A percentile compares a stretch with the other conserved stretches of the same genome.
Evolutionary conservation across 2,113 vertebrate genomes (phyloP).

Genomic region (Siniperca knerii): DNA sequence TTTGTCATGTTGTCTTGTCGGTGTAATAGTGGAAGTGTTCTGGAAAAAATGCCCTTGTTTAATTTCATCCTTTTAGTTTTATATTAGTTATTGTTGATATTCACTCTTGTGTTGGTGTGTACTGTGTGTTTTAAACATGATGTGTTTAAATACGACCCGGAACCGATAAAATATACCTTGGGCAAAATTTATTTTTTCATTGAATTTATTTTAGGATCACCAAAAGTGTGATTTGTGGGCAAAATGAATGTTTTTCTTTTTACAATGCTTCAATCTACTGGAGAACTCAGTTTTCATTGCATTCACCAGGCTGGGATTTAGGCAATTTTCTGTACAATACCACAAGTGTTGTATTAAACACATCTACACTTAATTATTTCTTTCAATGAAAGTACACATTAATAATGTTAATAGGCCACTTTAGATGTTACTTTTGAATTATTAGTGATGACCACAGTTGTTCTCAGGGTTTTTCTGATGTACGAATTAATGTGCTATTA

Average conservation of each 20-base stretch:
- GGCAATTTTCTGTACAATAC: neutral
- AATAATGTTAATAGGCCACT: neutral
- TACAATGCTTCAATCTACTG: neutral
- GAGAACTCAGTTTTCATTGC: constrained; percentile 27
- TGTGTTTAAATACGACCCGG: constrained; percentile 70
- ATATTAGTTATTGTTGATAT: constrained; percentile 67
- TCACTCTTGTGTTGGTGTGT: constrained; percentile 76
- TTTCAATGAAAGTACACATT: constrained; percentile 4
- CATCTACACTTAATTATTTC: constrained; percentile 5
- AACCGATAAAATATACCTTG: constrained; percentile 74
- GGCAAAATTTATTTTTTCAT: constrained; percentile 59
- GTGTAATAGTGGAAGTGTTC: constrained; percentile 77
- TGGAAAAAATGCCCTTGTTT: constrained; percentile 68
- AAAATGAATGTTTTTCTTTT: constrained; percentile 19
- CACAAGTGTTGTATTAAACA: constrained; percentile 56
- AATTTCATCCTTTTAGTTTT: constrained; percentile 70
- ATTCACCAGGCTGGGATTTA: constrained; percentile 5
- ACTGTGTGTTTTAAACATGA: constrained; percentile 73
- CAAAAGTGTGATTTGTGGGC: neutral
- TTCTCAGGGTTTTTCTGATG: constrained; percentile 56
- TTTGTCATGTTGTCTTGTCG: constrained; percentile 80
- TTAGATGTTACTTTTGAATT: constrained; percentile 33
- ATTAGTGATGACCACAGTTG: constrained; percentile 40
- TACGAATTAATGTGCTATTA: constrained; percentile 45
- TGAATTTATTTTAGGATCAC: constrained; percentile 54